Evolutionary conservation across 2,888 invertebrate genomes (phyloP).

Genomic region (Calameuta idolon): DNA sequence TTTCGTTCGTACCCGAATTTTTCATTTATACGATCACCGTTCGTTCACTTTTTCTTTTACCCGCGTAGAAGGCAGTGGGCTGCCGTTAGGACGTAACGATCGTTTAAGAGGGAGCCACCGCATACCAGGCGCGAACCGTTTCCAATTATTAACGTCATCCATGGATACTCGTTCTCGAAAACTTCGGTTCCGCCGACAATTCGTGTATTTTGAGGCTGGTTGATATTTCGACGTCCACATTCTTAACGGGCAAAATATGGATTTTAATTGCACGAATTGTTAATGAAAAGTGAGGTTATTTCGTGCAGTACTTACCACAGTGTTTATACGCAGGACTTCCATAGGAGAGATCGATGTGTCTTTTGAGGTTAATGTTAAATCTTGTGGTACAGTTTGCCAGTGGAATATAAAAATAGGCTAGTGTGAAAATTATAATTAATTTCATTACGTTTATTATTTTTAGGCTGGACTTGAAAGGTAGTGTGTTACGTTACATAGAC

Average conservation of each 20-base stretch:
- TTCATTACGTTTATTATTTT: neutral
- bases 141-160: constrained; percentile 60
- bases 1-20: neutral
- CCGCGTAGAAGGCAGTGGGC: constrained; percentile 56
- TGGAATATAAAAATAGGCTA: neutral
- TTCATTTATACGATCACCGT: neutral
- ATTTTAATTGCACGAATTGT: neutral
- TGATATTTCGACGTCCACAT: constrained; percentile 14
- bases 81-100: constrained; percentile 60
- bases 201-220: constrained; percentile 30
- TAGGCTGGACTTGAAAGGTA: neutral
- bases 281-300: neutral
- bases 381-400: neutral
- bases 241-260: neutral
- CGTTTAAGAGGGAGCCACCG: constrained; percentile 59
- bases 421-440: neutral
- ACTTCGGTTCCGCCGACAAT: constrained; percentile 60
- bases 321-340: constrained; percentile 35
- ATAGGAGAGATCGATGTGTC: constrained; percentile 37
- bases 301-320: constrained; percentile 33
- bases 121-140: constrained; percentile 58
- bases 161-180: constrained; percentile 61
- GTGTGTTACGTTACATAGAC: neutral
- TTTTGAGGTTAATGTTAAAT: neutral
- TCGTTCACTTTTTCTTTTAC: constrained; percentile 38